Evolutionary conservation across 2,113 vertebrate species (phyloP).

Genomic region (Tychaedon coryphoeus): DNA sequence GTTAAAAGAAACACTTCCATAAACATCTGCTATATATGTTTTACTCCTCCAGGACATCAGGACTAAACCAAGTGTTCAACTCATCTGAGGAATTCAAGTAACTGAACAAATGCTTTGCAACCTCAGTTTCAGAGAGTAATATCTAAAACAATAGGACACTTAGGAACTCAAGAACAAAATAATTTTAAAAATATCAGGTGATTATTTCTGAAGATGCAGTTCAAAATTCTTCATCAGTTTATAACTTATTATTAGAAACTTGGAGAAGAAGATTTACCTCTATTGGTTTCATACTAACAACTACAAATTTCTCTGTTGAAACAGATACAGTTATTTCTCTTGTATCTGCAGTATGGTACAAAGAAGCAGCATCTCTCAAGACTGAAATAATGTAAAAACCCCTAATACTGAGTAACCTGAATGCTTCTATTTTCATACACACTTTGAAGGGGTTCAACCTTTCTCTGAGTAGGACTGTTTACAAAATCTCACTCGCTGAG

Average conservation of each 20-base stretch:
- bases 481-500: not conserved
- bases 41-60: not conserved
- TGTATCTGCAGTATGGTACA: not conserved
- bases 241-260: not conserved
- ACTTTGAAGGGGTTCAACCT: not conserved
- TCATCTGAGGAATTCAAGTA: not conserved
- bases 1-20: not conserved
- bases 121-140: not conserved
- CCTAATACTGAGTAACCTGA: not conserved
- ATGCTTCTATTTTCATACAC: not conserved
- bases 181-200: not conserved
- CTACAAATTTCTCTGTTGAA: not conserved
- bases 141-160: not conserved
- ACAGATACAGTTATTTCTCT: not conserved
- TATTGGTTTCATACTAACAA: not conserved
- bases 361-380: not conserved
- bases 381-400: not conserved
- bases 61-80: not conserved
- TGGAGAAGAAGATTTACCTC: not conserved
- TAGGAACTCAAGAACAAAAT: not conserved
- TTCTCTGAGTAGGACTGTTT: not conserved
- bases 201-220: not conserved
- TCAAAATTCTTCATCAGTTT: not conserved
- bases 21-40: not conserved
- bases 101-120: not conserved